phyloP scores from a whole-genome alignment of 2,888 invertebrate genomes.

The Philhelius pedissequus region DNA sequence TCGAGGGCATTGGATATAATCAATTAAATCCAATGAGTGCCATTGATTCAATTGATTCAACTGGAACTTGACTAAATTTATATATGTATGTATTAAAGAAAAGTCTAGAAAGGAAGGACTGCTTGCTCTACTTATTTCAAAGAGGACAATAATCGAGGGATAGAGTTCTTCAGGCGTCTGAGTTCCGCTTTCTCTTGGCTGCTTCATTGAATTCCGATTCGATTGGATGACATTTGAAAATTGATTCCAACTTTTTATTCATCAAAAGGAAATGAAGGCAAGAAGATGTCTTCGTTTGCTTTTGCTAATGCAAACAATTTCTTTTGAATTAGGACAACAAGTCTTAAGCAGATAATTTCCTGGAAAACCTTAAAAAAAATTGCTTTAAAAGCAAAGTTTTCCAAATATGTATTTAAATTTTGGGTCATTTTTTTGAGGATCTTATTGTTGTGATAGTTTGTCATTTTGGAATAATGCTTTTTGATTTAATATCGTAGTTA shows the following conservation, averaged over 20 bases:
- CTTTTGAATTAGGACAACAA: background rate
- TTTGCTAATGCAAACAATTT: background rate
- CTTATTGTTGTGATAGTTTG: no score
- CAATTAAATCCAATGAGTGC: constrained; percentile 55
- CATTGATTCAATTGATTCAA: constrained; percentile 47
- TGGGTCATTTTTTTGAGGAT: no score
- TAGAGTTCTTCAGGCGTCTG: background rate
- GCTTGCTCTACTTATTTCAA: background rate
- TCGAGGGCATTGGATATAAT: constrained; percentile 35
- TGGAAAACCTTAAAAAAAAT: background rate
- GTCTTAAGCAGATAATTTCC: background rate
- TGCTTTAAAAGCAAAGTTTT: background rate
- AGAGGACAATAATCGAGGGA: background rate
- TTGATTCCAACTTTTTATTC: background rate
- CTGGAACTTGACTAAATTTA: constrained; percentile 45
- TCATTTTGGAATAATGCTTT: no score
- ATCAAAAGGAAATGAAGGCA: background rate
- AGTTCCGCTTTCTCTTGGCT: constrained; percentile 3
- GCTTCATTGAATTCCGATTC: constrained; percentile 1
- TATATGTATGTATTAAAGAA: constrained; percentile 6
- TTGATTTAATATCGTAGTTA: no score
- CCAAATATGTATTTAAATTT: background rate
- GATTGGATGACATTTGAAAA: background rate
- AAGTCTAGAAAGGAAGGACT: background rate
- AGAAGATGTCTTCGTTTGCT: background rate